phyloP scores from a whole-genome alignment of 2,797 vertebrate genomes.

The Calcarius lapponicus region DNA sequence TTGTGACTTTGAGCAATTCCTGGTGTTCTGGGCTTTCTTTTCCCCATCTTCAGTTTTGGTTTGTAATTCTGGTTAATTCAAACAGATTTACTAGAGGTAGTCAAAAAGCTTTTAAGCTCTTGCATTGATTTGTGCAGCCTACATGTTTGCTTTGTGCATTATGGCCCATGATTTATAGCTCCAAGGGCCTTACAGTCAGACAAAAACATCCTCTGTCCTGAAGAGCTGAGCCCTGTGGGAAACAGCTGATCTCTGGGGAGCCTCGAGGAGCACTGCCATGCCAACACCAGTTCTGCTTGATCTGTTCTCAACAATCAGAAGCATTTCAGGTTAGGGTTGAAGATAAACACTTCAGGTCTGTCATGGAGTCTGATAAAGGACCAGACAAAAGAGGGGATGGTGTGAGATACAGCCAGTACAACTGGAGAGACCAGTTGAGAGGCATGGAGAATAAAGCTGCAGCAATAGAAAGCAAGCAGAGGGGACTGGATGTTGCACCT shows the following conservation, averaged over 20 bases:
- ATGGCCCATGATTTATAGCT: background rate
- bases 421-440: background rate
- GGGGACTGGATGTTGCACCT: background rate
- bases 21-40: background rate
- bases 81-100: background rate
- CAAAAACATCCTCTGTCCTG: background rate
- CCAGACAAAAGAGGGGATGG: background rate
- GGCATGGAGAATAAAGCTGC: background rate
- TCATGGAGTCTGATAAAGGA: background rate
- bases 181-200: background rate
- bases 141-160: background rate
- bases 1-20: background rate
- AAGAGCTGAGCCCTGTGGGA: background rate
- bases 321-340: background rate
- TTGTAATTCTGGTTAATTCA: background rate
- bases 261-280: background rate
- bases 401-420: background rate
- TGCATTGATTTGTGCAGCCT: background rate
- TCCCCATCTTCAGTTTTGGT: background rate
- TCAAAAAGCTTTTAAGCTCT: background rate
- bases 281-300: background rate
- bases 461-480: background rate
- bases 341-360: background rate
- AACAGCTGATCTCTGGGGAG: background rate
- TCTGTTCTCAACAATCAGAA: background rate